Evolutionary conservation across 2,888 invertebrate genomes (phyloP), one percentile per base, ranked within the genome.

Genomic region (Acrocera orbiculus): DNA sequence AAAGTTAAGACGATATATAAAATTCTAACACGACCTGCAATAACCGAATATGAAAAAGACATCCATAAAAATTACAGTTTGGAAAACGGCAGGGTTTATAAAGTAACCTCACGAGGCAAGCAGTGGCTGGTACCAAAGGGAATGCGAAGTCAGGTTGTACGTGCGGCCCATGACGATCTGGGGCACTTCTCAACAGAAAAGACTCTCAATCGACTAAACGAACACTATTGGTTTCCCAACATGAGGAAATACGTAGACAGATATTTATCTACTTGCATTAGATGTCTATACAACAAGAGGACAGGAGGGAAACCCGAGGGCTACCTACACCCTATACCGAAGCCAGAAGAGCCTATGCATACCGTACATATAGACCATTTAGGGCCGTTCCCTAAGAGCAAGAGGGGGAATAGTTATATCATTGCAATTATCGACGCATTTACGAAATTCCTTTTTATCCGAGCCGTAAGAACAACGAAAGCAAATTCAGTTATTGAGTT

Each of bases 221-320:
- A 46, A 17, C 37, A 43, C 6, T 61, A 54, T 40, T 61, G 55
- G 55, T 60, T 61, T 35, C 48, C 49, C 0, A 45, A 46, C 5
- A 53, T 58, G 53, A 39, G 42, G 16, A 26, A 39, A 4, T 56
- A 52, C 27, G 49, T 56, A 3, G 45, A 48, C 25, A 46, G 52
- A 31, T 58, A 61, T 36, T 50, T 60, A 5, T 34, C 30, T 3
- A 19, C n/a, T 8, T 34, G 29, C 9, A 25, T 34, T 11, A 40
- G 50, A 5, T 62, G 57, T 36, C 29, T 54, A 4, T 52, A 51
- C 30, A 42, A 46, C 15, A 57, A 58, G 39, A 35, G 41, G 3
- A 30, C 32, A 10, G 19, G 41, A 4, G 47, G 46, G 9, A 41
- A 41, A 27, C 40, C 42, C 22, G 45, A 49, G 30, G 55, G 56